phyloP scores from a whole-genome alignment of 2,113 vertebrate genomes.

The Craseonycteris thonglongyai region DNA sequence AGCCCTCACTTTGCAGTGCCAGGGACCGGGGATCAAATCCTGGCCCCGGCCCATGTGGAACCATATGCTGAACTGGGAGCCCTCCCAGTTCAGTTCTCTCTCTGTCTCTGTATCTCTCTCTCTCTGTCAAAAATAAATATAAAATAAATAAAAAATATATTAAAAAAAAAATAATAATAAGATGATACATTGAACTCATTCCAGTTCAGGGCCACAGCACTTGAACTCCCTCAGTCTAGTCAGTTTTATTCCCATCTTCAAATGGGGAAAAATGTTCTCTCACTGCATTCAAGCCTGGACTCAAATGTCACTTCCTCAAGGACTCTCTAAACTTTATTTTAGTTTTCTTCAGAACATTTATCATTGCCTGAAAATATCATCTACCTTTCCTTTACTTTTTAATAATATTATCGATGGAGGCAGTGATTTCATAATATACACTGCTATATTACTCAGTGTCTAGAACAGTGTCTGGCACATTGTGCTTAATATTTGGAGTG shows the following conservation, averaged over 20 bases:
- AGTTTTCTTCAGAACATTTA: background rate
- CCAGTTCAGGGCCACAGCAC: background rate
- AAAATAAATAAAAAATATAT: too few species aligned
- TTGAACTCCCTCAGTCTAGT: background rate
- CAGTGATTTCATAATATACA: background rate
- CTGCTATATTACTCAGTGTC: background rate
- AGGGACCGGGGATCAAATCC: too few species aligned
- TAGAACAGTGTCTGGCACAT: background rate
- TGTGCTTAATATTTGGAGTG: background rate
- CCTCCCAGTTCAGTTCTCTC: too few species aligned
- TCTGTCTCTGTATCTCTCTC: too few species aligned
- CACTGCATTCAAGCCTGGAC: background rate
- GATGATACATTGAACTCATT: background rate
- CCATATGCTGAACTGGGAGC: too few species aligned
- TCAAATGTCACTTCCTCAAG: background rate
- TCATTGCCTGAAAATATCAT: background rate
- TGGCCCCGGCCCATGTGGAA: too few species aligned
- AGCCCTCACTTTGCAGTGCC: too few species aligned
- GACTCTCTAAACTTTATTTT: background rate
- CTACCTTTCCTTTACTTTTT: background rate
- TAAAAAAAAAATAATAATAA: too few species aligned
- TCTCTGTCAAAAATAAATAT: too few species aligned
- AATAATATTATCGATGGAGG: background rate
- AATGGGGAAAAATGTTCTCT: background rate
- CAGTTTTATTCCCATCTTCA: background rate